Conservation (phyloP, 2,888 invertebrate species). For the Xanthia togata region DNA sequence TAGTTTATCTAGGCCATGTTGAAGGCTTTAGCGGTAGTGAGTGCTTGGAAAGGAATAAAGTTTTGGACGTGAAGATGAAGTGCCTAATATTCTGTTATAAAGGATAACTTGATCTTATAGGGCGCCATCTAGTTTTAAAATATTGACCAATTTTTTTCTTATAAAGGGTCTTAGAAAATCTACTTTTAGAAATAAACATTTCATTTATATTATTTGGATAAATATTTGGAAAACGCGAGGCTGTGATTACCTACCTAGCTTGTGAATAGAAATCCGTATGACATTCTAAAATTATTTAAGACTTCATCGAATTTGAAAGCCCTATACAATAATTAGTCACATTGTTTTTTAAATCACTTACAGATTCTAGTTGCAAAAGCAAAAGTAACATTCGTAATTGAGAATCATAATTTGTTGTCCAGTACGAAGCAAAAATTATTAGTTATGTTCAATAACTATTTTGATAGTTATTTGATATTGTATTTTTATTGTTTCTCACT, state of each 20-base stretch:
- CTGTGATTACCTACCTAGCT: neutral
- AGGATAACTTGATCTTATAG: neutral
- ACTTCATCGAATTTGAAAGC: neutral
- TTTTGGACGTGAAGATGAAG: conserved; percentile 18
- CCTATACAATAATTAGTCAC: neutral
- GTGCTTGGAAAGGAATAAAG: conserved; percentile 5
- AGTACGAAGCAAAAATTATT: too few relatives aligned
- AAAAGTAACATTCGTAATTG: too few relatives aligned
- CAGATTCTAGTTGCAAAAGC: too few relatives aligned
- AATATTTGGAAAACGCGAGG: neutral
- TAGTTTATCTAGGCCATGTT: conserved; percentile 42
- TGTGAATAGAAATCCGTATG: neutral
- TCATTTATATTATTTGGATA: neutral
- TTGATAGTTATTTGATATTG: too few relatives aligned
- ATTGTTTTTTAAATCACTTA: too few relatives aligned
- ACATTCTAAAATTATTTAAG: neutral
- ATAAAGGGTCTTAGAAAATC: neutral
- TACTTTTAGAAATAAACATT: neutral
- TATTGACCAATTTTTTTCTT: too few relatives aligned
- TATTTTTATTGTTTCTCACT: too few relatives aligned
- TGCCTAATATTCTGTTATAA: neutral
- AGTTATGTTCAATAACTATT: too few relatives aligned
- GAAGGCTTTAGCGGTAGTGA: conserved; percentile 3
- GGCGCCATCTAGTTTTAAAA: neutral
- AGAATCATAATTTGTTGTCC: neutral